A percentile compares a stretch with the other conserved stretches of the same genome.
Conservation (phyloP, 1,140 invertebrate genomes). For the Sinonovacula constricta region DNA sequence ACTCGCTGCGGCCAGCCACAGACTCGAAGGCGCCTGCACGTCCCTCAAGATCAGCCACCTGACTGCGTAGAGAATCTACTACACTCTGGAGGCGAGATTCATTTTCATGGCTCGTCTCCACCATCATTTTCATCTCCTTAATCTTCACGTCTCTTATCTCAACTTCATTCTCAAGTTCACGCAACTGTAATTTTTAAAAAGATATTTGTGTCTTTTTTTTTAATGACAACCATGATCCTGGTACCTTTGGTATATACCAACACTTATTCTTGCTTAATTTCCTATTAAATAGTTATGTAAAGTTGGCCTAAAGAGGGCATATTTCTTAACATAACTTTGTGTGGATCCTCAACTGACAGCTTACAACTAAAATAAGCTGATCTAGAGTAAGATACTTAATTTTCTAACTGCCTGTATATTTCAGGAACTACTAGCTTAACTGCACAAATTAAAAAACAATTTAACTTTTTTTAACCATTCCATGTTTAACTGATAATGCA, state of each 20-base stretch:
- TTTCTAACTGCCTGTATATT: too few species aligned
- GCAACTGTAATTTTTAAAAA: slow-evolving; percentile 55
- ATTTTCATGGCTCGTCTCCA: slow-evolving; percentile 71
- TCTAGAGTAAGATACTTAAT: too few species aligned
- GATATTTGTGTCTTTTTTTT: slow-evolving; percentile 1
- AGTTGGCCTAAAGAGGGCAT: neutral
- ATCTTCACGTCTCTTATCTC: slow-evolving; percentile 75
- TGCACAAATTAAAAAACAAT: too few species aligned
- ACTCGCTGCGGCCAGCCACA: slow-evolving; percentile 72
- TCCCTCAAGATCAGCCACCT: slow-evolving; percentile 71
- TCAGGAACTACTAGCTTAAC: too few species aligned
- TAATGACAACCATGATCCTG: neutral
- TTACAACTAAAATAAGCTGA: neutral
- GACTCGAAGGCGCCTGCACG: slow-evolving; percentile 70
- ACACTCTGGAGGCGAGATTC: slow-evolving; percentile 67
- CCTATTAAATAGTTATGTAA: neutral
- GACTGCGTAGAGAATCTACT: slow-evolving; percentile 67
- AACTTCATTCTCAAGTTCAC: slow-evolving; percentile 68
- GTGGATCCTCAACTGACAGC: neutral
- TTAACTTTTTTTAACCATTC: too few species aligned
- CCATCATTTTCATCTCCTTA: slow-evolving; percentile 67
- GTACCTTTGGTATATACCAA: neutral
- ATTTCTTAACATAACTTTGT: neutral
- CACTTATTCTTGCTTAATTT: neutral
- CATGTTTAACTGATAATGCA: too few species aligned